phyloP scores from a whole-genome alignment of 1,140 invertebrate genomes.

The Drosophila pallidifrons region DNA sequence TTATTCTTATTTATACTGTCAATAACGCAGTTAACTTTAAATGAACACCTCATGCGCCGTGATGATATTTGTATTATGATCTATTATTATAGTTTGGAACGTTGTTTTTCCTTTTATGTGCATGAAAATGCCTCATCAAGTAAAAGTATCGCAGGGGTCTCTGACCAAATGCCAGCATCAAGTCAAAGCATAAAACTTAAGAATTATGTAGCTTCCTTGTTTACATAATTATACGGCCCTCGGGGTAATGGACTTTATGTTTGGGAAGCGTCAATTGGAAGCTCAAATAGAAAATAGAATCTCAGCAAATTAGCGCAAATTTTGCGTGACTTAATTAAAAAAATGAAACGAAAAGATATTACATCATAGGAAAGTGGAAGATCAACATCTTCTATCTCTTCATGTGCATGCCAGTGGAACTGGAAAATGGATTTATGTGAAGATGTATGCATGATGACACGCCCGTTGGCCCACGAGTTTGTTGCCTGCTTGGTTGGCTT shows the following conservation, averaged over 20 bases:
- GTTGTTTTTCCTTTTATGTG: conserved; percentile 34
- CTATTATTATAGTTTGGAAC: conserved; percentile 42
- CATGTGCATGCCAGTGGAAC: conserved; percentile 38
- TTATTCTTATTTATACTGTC: too few species aligned
- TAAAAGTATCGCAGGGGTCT: conserved; percentile 42
- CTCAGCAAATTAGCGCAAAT: conserved; percentile 70
- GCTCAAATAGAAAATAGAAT: conserved; percentile 56
- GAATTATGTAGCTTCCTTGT: conserved; percentile 54
- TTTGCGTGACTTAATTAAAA: conserved; percentile 80
- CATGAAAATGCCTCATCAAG: conserved; percentile 43
- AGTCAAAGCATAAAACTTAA: conserved; percentile 31
- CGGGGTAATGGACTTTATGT: conserved; percentile 24
- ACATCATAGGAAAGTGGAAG: conserved; percentile 70
- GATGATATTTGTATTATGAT: too few species aligned
- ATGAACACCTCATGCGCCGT: not conserved
- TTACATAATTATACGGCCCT: conserved; percentile 62
- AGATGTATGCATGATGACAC: conserved; percentile 32
- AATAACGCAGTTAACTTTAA: too few species aligned
- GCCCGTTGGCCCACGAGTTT: conserved; percentile 24
- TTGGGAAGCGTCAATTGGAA: conserved; percentile 54
- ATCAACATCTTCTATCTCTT: conserved; percentile 37
- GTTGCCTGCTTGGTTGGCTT: conserved; percentile 28
- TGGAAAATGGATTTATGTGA: conserved; percentile 36
- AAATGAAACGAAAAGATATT: conserved; percentile 46
- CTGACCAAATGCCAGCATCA: conserved; percentile 32